Conservation (phyloP, 1,140 invertebrate genomes). For the Druon quercuslanigerum region DNA sequence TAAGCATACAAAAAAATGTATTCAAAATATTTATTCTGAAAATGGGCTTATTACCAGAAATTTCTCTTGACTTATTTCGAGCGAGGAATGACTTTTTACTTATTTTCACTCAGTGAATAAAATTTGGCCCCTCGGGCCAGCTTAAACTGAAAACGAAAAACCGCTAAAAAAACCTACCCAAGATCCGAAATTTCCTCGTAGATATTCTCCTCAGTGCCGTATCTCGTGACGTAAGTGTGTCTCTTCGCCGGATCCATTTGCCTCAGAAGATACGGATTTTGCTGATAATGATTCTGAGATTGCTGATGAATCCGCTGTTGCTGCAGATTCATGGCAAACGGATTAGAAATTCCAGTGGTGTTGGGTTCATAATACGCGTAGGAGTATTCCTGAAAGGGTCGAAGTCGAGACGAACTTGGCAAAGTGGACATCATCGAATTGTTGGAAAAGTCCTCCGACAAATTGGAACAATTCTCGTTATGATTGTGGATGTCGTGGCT, state of each 20-base stretch:
- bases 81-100: too few species aligned
- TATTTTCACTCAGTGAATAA: too few species aligned
- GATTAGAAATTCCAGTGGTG: constrained; percentile 68
- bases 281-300: constrained; percentile 56
- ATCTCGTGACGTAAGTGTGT: constrained; percentile 85
- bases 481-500: too few species aligned
- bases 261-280: constrained; percentile 55
- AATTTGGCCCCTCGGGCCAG: too few species aligned
- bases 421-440: background rate
- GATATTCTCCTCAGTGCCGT: constrained; percentile 90
- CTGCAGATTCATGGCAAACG: constrained; percentile 72
- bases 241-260: constrained; percentile 72
- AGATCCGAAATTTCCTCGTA: constrained; percentile 88
- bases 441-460: constrained; percentile 11
- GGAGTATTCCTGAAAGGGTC: constrained; percentile 79
- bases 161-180: constrained; percentile 62
- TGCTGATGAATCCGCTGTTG: constrained; percentile 68
- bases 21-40: too few species aligned
- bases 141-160: too few species aligned
- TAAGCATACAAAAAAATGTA: too few species aligned
- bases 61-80: too few species aligned
- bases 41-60: too few species aligned
- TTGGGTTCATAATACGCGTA: constrained; percentile 87
- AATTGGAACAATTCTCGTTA: background rate
- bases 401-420: constrained; percentile 44